Evolutionary conservation across 2,888 invertebrate species (phyloP), one percentile per base, ranked within the genome.

Genomic region (Drosophila maculinotata): DNA sequence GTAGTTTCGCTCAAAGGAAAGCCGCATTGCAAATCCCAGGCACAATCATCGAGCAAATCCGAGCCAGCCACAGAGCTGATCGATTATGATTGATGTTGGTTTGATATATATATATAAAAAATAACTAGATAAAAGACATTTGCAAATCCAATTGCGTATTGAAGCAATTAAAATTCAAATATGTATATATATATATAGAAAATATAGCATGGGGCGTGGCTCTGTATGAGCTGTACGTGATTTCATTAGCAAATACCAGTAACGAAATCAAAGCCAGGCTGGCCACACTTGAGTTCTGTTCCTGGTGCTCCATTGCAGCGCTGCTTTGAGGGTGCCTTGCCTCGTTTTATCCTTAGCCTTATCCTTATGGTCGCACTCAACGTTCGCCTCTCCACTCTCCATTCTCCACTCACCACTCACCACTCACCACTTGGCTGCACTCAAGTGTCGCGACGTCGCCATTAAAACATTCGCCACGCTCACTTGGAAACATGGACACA

Each of bases 1-100:
- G 59, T 63, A 56, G 58, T 41, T 36, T 15, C 15, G 33, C 56
- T 47, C 41, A 44, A 31, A 36, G 5, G 14, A 31, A 17, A 36
- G 7, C 23, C 33, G 45, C 58, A 62, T 52, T 41, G 52, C 74
- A 59, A 74, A 63, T 48, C 44, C 70, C 45, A 14, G 6, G 45
- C 57, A 54, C 68, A 75, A 78, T 64, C 68, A 69, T 53, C 52
- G 36, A n/a, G n/a, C n/a, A n/a, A n/a, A n/a, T n/a, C n/a, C n/a
- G 36, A 9, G 17, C 25, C 64, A 68, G 85, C 79, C 68, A 79
- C 79, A 26, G 20, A 17, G 38, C 81, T 88, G 89, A 89, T 89
- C 89, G 89, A 90, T 89, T 89, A 88, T 90, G 89, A 90, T 90
- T 86, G 89, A 89, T 89, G 86, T 75, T 42, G 12, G 47, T 20